A percentile compares a stretch with the other conserved stretches of the same genome.
Conservation (phyloP, 2,797 vertebrate species). For the Crax fasciolata region DNA sequence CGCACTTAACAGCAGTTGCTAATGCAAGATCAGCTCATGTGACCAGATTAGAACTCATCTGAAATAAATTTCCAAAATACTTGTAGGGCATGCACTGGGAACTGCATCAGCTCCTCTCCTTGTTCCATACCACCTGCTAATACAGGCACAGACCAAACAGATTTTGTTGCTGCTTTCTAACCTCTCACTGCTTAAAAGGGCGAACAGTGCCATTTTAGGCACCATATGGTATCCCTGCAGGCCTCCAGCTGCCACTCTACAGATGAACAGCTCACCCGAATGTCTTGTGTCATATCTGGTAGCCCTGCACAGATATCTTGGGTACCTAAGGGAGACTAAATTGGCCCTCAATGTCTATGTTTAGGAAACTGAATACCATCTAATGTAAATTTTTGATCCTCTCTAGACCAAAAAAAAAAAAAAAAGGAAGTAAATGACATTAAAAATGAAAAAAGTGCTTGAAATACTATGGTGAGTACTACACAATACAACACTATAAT, state of each 20-base stretch:
- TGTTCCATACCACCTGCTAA: conserved; percentile 48
- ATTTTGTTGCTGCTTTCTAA: conserved; percentile 6
- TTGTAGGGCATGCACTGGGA: neutral
- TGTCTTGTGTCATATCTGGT: conserved; percentile 52
- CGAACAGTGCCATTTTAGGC: conserved; percentile 48
- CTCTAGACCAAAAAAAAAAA: neutral
- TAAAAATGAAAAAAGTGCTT: neutral
- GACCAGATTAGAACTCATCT: neutral
- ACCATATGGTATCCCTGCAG: conserved; percentile 70
- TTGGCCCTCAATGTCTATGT: neutral
- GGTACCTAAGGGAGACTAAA: conserved; percentile 21
- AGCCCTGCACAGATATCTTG: neutral
- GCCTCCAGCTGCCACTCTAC: conserved; percentile 58
- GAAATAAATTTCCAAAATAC: neutral
- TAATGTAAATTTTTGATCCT: neutral
- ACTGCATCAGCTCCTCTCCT: neutral
- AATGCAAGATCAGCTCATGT: neutral
- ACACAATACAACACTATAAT: neutral
- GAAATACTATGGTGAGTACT: neutral
- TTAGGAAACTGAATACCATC: neutral
- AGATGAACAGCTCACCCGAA: conserved; percentile 66
- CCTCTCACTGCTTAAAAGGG: conserved; percentile 48
- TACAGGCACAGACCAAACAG: neutral
- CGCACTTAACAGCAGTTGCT: neutral
- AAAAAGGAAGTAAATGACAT: neutral